These are phyloP conservation scores for Oncorhynchus tshawytscha DNA, from an alignment of 2,113 vertebrate species.

Conservation along the genomic window DNA sequence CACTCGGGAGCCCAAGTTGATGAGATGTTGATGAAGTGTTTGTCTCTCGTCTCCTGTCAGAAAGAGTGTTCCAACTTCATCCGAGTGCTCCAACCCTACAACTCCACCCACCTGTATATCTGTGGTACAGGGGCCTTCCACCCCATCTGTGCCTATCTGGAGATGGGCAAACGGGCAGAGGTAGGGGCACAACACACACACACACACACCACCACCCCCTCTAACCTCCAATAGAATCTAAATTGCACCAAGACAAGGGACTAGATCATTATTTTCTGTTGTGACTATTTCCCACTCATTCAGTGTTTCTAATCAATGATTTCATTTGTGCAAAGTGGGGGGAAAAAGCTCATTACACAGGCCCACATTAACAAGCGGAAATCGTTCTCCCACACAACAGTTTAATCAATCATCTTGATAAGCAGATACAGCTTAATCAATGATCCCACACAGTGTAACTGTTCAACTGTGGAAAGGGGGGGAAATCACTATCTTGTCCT, in stretches of 20 bases:
- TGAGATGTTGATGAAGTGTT: not conserved
- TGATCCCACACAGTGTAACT: slow-evolving; percentile 38
- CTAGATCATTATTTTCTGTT: not conserved
- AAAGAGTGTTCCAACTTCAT: slow-evolving; percentile 98
- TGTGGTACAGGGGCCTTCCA: slow-evolving; percentile 98
- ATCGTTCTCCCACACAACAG: slow-evolving; percentile 33
- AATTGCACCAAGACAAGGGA: not conserved
- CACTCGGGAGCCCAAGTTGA: not conserved
- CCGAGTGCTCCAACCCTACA: slow-evolving; percentile 90
- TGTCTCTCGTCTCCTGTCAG: slow-evolving; percentile 62
- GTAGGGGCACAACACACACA: slow-evolving; percentile 59
- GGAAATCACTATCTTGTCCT: too few relatives aligned
- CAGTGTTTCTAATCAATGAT: slow-evolving; percentile 20
- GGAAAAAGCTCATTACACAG: slow-evolving; percentile 15
- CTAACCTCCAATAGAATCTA: not conserved
- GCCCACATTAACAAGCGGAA: slow-evolving; percentile 15
- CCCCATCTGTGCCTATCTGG: slow-evolving; percentile 92
- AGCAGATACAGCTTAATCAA: slow-evolving; percentile 55
- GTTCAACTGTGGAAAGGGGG: slow-evolving; percentile 9
- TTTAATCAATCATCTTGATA: slow-evolving; percentile 53
- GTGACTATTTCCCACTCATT: slow-evolving; percentile 10
- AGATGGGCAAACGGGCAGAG: slow-evolving; percentile 93
- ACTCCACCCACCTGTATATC: slow-evolving; percentile 93
- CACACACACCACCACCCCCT: too few relatives aligned
- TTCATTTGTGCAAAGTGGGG: slow-evolving; percentile 32